Base-by-base conservation (phyloP, 2,888 invertebrate genomes). In the Abscondita cerata region DNA sequence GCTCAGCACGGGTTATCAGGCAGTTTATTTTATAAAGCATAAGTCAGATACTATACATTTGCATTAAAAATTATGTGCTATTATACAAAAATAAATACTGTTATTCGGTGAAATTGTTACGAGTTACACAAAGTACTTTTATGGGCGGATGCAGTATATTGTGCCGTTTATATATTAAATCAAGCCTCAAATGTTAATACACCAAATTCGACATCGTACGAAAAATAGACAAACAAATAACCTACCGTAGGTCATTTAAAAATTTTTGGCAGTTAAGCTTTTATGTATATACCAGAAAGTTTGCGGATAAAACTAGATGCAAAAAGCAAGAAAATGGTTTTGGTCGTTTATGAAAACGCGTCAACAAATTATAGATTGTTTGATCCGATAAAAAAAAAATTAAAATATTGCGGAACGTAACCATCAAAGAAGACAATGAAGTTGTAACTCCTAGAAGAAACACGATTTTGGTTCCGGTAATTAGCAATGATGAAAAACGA, bases 11-110 rank as follows among this genome's bases (percentile, higher is more conserved):
- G 60, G 62, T 12, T 70, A 65, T 18, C 13, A 59, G 19, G 46
- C 19, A 6, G 64, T 64, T 1, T 64, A 47, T 41, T 68, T 70
- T 40, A 25, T 70, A 6, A 66, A 64, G 59, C 58, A 67, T 25
- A 64, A 66, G 61, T 40, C 18, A 40, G n/a, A n/a, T n/a, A n/a
- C n/a, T n/a, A n/a, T n/a, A n/a, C n/a, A n/a, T n/a, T n/a, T n/a
- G n/a, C n/a, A n/a, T n/a, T n/a, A 62, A 70, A 47, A 25, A n/a
- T 5, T 47, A 20, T 18, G 47, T 25, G 9, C 25, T 12, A 13
- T 1, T 48, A 19, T 48, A 1, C 8, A 31, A 12, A 31, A 48
- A 48, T n/a, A 48, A 48, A 13, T 48, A 31, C 15, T 25, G 48
- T 31, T 8, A 48, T n/a, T 11, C 8, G 1, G 12, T 47, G 25